Percentiles rank a stretch among this genome's conserved stretches.
Conservation (phyloP, 2,797 vertebrate species). For the Hyperoplus lanceolatus region DNA sequence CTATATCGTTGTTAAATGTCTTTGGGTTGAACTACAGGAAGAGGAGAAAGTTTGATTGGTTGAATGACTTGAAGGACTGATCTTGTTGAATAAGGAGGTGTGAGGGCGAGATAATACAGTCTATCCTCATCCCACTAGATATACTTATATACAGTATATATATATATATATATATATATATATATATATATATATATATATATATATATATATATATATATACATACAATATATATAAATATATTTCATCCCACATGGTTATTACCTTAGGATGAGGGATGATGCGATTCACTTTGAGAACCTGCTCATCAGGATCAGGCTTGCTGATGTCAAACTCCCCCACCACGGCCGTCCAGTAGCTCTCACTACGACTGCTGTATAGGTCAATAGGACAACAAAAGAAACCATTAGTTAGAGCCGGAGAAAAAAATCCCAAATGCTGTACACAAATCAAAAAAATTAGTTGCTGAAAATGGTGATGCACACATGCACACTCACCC, state of each 20-base stretch:
- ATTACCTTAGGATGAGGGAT: constrained; percentile 93
- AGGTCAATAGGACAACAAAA: constrained; percentile 1
- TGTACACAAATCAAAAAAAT: not conserved
- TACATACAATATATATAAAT: too few species aligned
- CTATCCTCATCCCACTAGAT: not conserved
- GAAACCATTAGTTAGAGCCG: not conserved
- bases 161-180: too few species aligned
- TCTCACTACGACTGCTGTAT: constrained; percentile 89
- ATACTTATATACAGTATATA: too few species aligned
- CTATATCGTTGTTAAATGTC: constrained; percentile 94
- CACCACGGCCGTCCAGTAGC: constrained; percentile 92
- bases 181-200: too few species aligned
- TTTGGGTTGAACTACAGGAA: constrained; percentile 91
- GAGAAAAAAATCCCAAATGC: not conserved
- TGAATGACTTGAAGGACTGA: not conserved
- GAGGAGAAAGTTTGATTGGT: constrained; percentile 10
- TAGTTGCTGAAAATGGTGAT: not conserved
- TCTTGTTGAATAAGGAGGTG: not conserved
- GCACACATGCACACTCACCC: constrained; percentile 83
- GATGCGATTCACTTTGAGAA: constrained; percentile 91
- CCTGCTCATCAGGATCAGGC: constrained; percentile 83
- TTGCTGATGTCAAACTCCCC: constrained; percentile 91
- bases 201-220: too few species aligned
- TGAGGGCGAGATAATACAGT: not conserved
- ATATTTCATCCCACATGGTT: not conserved